phyloP scores from a whole-genome alignment of 2,113 vertebrate genomes.

The Mus spicilegus region DNA sequence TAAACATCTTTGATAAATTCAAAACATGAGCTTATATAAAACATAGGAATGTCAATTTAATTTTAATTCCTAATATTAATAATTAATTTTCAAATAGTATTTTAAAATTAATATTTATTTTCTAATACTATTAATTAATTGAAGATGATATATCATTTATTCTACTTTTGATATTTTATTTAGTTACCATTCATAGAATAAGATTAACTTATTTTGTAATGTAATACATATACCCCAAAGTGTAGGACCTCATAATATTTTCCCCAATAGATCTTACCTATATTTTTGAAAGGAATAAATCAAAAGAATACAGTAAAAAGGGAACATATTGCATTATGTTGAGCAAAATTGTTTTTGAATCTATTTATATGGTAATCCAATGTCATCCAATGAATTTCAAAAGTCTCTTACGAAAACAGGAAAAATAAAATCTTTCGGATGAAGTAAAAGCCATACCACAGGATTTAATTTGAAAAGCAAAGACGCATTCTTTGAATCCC shows the following conservation, averaged over 20 bases:
- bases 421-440: not conserved
- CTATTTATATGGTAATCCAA: conserved; percentile 46
- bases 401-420: not conserved
- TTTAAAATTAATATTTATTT: not conserved
- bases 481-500: not conserved
- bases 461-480: not conserved
- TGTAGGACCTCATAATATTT: not conserved
- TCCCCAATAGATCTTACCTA: not conserved
- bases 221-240: not conserved
- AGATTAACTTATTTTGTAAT: not conserved
- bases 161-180: not conserved
- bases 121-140: too few relatives aligned
- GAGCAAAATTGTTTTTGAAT: not conserved
- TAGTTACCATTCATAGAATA: not conserved
- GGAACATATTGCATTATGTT: not conserved
- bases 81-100: too few relatives aligned
- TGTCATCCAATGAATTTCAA: not conserved
- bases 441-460: not conserved
- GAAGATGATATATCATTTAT: not conserved
- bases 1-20: not conserved
- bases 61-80: not conserved
- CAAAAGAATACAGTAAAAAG: not conserved
- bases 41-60: not conserved
- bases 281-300: not conserved
- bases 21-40: not conserved